Base-by-base conservation (phyloP, 2,797 vertebrate species). In the Spinus olivaceus region DNA sequence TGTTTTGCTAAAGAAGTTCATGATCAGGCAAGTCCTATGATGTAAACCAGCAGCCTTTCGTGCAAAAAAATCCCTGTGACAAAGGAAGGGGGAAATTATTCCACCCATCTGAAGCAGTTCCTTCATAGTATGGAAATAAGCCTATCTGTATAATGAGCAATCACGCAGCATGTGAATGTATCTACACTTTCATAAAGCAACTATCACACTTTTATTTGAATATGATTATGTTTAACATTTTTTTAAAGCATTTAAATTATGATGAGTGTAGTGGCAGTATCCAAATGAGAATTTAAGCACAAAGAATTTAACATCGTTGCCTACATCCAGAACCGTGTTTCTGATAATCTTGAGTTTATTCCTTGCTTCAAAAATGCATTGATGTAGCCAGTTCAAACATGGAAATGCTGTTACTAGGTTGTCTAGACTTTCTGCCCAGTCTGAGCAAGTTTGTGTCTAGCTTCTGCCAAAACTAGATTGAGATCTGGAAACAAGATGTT, bases 1-100 rank as follows among this genome's bases (percentile, higher is more conserved):
- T 94, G 89, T 82, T 96, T 95, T 92, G 85, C 87, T 96, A 91
- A 95, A 94, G 91, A 88, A 78, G 53, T 59, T 94, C 93, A 72
- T 94, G 95, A 94, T 95, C 86, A 63, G 91, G 77, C 93, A 94
- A 91, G 87, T 81, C 88, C 87, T 86, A 1, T 86, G 81, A 87
- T 88, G 82, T 90, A 94, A 89, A 88, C 53, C 59, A 83, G 72
- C 65, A 77, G 42, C 35, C 24, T 88, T 94, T 57, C 0, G 1
- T 88, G 66, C 65, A 92, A 88, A 81, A 81, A 94, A 88, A 63
- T 91, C 80, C 46, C 54, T 63, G 50, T 88, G 69, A 94, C 94
- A 94, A 69, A 94, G 91, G 44, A 89, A 91, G 47, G 14, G 72
- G 46, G 30, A 95, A 95, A 83, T 61, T 51, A 46, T 91, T 88